Conservation (phyloP, 2,113 vertebrate species). For the Pao palembangensis region DNA sequence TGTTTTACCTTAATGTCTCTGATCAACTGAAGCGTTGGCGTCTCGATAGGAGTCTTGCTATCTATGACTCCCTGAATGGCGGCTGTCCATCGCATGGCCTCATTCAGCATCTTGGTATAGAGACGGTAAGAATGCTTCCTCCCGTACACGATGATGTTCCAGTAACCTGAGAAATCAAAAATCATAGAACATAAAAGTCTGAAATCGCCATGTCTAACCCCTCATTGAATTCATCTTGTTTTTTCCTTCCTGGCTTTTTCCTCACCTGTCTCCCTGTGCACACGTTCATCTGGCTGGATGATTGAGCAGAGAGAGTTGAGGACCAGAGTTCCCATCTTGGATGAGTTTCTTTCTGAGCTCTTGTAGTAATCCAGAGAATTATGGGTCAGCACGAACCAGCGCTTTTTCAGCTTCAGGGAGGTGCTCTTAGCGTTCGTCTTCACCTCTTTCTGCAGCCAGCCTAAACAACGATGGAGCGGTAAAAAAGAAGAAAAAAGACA, state of each 20-base stretch:
- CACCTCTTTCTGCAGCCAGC: conserved; percentile 92
- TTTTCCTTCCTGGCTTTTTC: neutral
- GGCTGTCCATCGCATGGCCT: conserved; percentile 88
- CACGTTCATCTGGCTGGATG: conserved; percentile 85
- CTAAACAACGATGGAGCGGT: conserved; percentile 55
- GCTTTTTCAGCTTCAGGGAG: conserved; percentile 88
- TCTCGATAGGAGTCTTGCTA: conserved; percentile 89
- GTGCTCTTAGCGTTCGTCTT: conserved; percentile 84
- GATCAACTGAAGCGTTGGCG: conserved; percentile 90
- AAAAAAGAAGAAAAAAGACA: neutral
- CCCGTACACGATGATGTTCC: conserved; percentile 88
- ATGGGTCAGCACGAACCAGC: conserved; percentile 90
- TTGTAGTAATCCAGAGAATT: conserved; percentile 91
- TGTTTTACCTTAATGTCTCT: conserved; percentile 86
- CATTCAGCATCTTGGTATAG: conserved; percentile 86
- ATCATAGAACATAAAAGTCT: no score
- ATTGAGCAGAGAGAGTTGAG: conserved; percentile 89
- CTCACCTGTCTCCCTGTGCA: conserved; percentile 87
- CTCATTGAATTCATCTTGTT: conserved; percentile 26
- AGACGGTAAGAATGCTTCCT: conserved; percentile 87
- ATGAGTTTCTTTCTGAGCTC: conserved; percentile 82
- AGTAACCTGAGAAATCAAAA: conserved; percentile 77
- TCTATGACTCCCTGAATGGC: conserved; percentile 89
- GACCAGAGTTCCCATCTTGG: conserved; percentile 89
- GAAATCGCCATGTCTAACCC: conserved; percentile 23